phyloP scores from a whole-genome alignment of 2,113 vertebrate genomes.

The Orthonyx spaldingii region DNA sequence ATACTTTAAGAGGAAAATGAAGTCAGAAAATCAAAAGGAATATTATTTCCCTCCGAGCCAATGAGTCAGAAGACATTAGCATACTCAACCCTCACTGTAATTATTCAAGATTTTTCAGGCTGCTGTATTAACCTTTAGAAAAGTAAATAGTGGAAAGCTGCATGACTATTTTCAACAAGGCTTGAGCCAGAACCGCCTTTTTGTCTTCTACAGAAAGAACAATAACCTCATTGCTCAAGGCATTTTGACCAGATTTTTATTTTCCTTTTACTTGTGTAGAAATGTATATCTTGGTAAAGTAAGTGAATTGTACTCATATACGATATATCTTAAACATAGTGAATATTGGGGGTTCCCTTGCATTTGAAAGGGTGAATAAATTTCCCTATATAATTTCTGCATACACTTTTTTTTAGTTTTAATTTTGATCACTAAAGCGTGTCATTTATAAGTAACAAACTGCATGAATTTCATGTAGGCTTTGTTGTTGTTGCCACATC shows the following conservation, averaged over 20 bases:
- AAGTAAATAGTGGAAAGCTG: background rate
- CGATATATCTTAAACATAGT: background rate
- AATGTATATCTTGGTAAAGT: background rate
- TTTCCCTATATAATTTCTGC: background rate
- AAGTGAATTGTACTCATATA: background rate
- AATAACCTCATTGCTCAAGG: background rate
- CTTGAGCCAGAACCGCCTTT: background rate
- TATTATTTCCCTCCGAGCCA: background rate
- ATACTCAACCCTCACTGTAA: background rate
- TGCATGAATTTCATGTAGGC: background rate
- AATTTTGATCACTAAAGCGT: background rate
- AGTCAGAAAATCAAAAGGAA: background rate
- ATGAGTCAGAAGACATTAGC: background rate
- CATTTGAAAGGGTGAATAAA: background rate
- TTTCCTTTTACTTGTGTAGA: background rate
- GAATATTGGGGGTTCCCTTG: background rate
- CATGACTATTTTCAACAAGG: background rate
- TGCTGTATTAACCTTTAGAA: background rate
- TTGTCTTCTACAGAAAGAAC: background rate
- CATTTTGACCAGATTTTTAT: background rate
- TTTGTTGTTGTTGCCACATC: background rate
- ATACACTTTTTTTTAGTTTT: background rate
- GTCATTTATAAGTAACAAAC: background rate
- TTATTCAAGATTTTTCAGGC: background rate
- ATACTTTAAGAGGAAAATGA: background rate